Conservation (phyloP, 2,888 invertebrate species). For the Ptilodon capucinus region DNA sequence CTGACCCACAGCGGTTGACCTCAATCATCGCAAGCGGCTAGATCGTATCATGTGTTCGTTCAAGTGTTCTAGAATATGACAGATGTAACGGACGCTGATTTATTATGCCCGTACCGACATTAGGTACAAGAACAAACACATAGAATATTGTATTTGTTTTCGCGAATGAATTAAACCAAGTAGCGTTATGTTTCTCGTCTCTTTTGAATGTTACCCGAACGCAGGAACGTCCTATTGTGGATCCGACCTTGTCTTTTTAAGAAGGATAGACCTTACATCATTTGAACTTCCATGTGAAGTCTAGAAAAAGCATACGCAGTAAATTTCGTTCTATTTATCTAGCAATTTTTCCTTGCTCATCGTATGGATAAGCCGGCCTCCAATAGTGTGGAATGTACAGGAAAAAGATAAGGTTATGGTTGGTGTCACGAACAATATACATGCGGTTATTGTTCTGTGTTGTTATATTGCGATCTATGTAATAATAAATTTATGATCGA, state of each 20-base stretch:
- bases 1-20: conserved; percentile 47
- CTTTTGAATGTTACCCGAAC: background rate
- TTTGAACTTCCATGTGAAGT: too few relatives aligned
- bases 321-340: too few relatives aligned
- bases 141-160: background rate
- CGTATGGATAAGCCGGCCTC: too few relatives aligned
- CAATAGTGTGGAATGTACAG: too few relatives aligned
- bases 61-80: conserved; percentile 29
- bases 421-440: too few relatives aligned
- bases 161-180: background rate
- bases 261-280: too few relatives aligned
- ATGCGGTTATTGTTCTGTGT: too few relatives aligned
- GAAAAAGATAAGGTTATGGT: too few relatives aligned
- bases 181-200: conserved; percentile 1
- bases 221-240: background rate
- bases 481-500: too few relatives aligned
- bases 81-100: conserved; percentile 24
- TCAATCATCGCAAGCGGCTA: conserved; percentile 27
- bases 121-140: background rate
- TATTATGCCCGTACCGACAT: conserved; percentile 13
- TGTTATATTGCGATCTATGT: too few relatives aligned
- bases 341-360: too few relatives aligned
- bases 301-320: too few relatives aligned
- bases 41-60: conserved; percentile 25
- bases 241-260: conserved; percentile 33